These are phyloP conservation scores for Argyrosomus japonicus DNA, from an alignment of 2,113 vertebrate species.

Conservation along the genomic window DNA sequence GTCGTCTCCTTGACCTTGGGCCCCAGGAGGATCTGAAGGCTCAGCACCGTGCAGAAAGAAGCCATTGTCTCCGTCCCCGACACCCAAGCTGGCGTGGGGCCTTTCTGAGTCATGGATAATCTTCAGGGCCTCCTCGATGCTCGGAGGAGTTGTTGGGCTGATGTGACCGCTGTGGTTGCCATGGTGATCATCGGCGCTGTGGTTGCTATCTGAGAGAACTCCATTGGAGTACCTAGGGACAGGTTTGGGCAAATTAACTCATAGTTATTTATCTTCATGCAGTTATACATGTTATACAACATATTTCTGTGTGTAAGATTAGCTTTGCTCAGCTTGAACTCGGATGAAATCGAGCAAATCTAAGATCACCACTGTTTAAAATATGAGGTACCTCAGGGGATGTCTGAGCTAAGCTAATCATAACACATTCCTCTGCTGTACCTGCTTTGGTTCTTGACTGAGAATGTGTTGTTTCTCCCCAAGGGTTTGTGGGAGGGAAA, in stretches of 20 bases:
- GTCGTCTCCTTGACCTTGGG: slow-evolving; percentile 64
- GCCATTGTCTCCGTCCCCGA: slow-evolving; percentile 86
- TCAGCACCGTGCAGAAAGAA: slow-evolving; percentile 93
- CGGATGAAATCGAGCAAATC: neutral
- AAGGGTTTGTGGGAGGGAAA: slow-evolving; percentile 65
- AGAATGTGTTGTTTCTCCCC: slow-evolving; percentile 77
- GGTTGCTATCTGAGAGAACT: slow-evolving; percentile 85
- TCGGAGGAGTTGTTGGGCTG: slow-evolving; percentile 89
- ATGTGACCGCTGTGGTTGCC: slow-evolving; percentile 60
- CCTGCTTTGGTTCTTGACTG: slow-evolving; percentile 80
- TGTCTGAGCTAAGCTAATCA: too few relatives aligned
- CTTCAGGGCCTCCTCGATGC: slow-evolving; percentile 95
- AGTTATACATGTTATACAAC: neutral
- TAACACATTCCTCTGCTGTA: slow-evolving; percentile 27
- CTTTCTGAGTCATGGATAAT: slow-evolving; percentile 94
- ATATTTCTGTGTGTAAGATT: neutral
- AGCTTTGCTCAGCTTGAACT: neutral
- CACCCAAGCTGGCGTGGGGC: slow-evolving; percentile 81
- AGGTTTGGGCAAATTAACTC: neutral
- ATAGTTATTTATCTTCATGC: neutral
- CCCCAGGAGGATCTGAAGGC: slow-evolving; percentile 55
- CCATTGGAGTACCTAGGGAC: slow-evolving; percentile 85
- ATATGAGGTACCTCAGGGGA: neutral
- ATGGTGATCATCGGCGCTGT: slow-evolving; percentile 77
- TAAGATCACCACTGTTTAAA: neutral